Evolutionary conservation across 1,140 invertebrate species (phyloP).

Genomic region (Meloidogyne hapla): DNA sequence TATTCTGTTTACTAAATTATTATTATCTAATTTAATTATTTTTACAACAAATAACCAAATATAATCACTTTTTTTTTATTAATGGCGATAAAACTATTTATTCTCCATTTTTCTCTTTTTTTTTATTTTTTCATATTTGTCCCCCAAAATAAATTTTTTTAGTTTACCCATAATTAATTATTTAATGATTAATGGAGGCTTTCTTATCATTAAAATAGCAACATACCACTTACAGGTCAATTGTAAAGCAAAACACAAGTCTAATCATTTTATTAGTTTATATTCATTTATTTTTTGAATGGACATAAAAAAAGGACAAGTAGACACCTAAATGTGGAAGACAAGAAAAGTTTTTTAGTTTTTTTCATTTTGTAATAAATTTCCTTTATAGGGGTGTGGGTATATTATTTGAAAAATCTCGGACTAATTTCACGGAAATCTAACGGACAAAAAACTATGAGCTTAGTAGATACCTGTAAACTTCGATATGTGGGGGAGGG

Average conservation of each 20-base stretch:
- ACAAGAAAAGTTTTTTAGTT: too few relatives aligned
- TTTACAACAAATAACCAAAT: neutral
- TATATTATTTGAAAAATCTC: too few relatives aligned
- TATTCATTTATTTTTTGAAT: too few relatives aligned
- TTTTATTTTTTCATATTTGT: neutral
- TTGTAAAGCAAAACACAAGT: conserved; percentile 5
- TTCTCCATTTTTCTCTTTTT: too few relatives aligned
- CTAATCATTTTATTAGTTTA: neutral
- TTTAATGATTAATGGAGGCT: conserved; percentile 2
- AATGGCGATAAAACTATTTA: neutral
- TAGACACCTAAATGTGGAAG: too few relatives aligned
- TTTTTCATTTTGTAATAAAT: too few relatives aligned
- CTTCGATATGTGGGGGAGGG: too few relatives aligned
- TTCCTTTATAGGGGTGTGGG: too few relatives aligned
- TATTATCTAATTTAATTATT: neutral
- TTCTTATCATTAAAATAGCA: conserved; percentile 5
- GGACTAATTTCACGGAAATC: too few relatives aligned
- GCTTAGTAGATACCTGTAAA: too few relatives aligned
- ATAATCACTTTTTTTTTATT: neutral
- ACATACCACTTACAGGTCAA: conserved; percentile 4
- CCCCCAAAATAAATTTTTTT: neutral
- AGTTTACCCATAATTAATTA: neutral
- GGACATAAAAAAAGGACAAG: too few relatives aligned
- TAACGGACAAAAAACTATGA: too few relatives aligned
- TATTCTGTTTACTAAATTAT: neutral